phyloP scores from a whole-genome alignment of 2,797 vertebrate genomes.

The Danio choprae region DNA sequence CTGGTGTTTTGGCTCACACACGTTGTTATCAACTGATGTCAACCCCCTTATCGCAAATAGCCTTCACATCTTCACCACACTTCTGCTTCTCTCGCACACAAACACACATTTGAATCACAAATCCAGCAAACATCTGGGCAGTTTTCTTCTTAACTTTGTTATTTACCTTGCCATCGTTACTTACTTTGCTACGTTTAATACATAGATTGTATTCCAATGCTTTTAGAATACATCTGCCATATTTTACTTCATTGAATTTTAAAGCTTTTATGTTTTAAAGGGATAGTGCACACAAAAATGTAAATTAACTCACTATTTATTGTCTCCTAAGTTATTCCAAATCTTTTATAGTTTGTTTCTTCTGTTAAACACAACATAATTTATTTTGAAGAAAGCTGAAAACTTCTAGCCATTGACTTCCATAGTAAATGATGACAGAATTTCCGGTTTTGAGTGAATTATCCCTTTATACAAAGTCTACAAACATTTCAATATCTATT shows the following conservation, averaged over 20 bases:
- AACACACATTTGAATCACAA: conserved; percentile 16
- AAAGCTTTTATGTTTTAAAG: neutral
- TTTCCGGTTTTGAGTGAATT: too few species aligned
- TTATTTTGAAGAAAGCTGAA: too few species aligned
- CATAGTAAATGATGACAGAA: too few species aligned
- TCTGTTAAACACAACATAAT: too few species aligned
- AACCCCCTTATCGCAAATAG: conserved; percentile 39
- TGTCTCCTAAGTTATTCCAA: too few species aligned
- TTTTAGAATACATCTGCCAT: neutral
- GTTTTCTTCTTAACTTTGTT: neutral
- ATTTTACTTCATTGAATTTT: neutral
- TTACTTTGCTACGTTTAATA: neutral
- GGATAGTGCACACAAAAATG: too few species aligned
- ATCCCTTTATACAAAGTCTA: neutral
- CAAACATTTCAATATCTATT: neutral
- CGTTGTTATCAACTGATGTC: conserved; percentile 49
- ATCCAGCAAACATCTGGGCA: neutral
- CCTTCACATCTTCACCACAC: conserved; percentile 9
- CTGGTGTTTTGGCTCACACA: conserved; percentile 43
- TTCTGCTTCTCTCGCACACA: conserved; percentile 14
- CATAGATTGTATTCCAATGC: neutral
- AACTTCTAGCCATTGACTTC: too few species aligned
- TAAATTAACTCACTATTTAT: too few species aligned
- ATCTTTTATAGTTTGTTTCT: too few species aligned
- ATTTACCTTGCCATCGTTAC: neutral